These are phyloP conservation scores for Sprattus sprattus DNA, from an alignment of 2,113 vertebrate genomes.

Conservation along the genomic window DNA sequence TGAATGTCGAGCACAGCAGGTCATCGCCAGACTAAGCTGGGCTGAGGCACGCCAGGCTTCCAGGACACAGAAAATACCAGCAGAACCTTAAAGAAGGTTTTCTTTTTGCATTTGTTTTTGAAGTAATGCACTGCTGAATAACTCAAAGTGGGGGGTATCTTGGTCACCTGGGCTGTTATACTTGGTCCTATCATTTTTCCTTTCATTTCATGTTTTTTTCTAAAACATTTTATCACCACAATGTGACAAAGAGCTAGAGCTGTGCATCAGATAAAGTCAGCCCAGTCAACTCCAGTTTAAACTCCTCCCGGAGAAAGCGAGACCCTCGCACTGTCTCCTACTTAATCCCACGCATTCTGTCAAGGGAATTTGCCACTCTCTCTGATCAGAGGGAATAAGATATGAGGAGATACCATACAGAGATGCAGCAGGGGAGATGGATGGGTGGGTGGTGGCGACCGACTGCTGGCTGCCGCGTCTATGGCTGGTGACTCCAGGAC, in stretches of 20 bases:
- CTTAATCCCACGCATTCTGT: constrained; percentile 32
- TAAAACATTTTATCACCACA: not conserved
- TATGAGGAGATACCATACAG: constrained; percentile 55
- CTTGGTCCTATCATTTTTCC: not conserved
- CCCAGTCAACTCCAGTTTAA: constrained; percentile 8
- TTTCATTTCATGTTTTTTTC: not conserved
- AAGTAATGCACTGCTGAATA: not conserved
- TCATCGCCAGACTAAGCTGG: constrained; percentile 22
- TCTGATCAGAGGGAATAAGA: constrained; percentile 50
- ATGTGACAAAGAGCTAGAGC: not conserved
- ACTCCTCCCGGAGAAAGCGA: not conserved
- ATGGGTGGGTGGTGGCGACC: not conserved
- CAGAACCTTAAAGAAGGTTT: not conserved
- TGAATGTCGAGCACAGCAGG: constrained; percentile 29
- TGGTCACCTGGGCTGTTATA: not conserved
- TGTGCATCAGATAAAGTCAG: not conserved
- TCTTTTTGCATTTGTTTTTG: not conserved
- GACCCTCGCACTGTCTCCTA: not conserved
- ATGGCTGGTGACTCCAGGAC: constrained; percentile 35
- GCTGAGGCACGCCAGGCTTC: not conserved
- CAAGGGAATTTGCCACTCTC: not conserved
- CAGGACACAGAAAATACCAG: not conserved
- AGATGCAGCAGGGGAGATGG: constrained; percentile 27
- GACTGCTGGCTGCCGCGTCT: not conserved
- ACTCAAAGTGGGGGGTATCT: not conserved